These are phyloP conservation scores for Macrocentrus cingulum DNA, from an alignment of 1,140 invertebrate genomes.

Conservation along the genomic window DNA sequence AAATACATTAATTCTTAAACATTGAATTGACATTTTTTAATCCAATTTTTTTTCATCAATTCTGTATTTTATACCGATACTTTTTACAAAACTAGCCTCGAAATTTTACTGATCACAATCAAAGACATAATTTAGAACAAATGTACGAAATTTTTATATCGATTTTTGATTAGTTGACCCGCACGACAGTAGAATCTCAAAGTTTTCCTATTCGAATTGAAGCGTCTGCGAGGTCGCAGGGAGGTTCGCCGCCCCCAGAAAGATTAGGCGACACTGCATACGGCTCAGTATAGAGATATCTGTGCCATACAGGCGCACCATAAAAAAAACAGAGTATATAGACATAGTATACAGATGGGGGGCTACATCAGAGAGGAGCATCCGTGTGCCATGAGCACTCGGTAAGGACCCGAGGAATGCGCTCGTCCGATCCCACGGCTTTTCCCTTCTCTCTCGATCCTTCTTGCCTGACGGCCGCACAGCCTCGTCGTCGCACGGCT, in stretches of 20 bases:
- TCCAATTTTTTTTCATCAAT: too few relatives aligned
- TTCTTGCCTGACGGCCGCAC: conserved; percentile 3
- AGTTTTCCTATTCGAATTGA: neutral
- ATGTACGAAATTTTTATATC: too few relatives aligned
- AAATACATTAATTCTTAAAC: too few relatives aligned
- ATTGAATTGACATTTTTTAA: too few relatives aligned
- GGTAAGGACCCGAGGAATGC: conserved; percentile 51
- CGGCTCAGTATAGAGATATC: neutral
- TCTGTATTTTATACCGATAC: too few relatives aligned
- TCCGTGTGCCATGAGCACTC: conserved; percentile 42
- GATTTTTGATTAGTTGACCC: too few relatives aligned
- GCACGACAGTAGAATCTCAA: conserved; percentile 18
- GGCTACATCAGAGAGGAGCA: conserved; percentile 34
- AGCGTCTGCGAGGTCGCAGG: too few relatives aligned
- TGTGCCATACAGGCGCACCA: conserved; percentile 17
- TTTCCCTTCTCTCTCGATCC: conserved; percentile 37
- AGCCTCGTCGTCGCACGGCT: neutral
- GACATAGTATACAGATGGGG: conserved; percentile 31
- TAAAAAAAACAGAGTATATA: conserved; percentile 14
- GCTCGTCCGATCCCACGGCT: conserved; percentile 56
- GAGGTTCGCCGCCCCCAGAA: too few relatives aligned
- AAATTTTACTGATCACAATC: too few relatives aligned
- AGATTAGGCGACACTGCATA: too few relatives aligned
- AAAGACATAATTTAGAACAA: too few relatives aligned
- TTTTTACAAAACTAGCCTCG: too few relatives aligned